A percentile compares a stretch with the other conserved stretches of the same genome.
phyloP scores from a whole-genome alignment of 2,888 invertebrate species.

The Hydropsyche betteni region DNA sequence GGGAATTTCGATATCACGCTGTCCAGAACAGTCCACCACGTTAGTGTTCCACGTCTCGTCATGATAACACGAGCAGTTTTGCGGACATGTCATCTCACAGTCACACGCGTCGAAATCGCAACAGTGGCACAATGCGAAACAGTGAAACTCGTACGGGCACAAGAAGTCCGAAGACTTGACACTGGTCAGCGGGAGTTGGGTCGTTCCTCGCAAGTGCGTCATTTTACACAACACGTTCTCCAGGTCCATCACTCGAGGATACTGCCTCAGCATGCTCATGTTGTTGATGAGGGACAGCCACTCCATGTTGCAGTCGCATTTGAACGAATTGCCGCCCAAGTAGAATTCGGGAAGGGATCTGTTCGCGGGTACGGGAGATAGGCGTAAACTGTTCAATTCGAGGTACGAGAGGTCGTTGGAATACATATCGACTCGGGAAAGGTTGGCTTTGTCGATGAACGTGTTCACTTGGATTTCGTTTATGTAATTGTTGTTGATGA shows the following conservation, averaged over 20 bases:
- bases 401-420: slow-evolving; percentile 86
- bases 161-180: slow-evolving; percentile 86
- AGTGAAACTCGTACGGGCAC: slow-evolving; percentile 91
- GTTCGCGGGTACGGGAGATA: slow-evolving; percentile 77
- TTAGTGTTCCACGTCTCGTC: slow-evolving; percentile 94
- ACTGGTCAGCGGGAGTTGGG: slow-evolving; percentile 78
- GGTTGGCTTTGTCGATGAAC: slow-evolving; percentile 83
- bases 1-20: slow-evolving; percentile 80
- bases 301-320: slow-evolving; percentile 95
- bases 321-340: slow-evolving; percentile 91
- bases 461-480: slow-evolving; percentile 84
- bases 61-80: slow-evolving; percentile 93
- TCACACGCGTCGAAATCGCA: slow-evolving; percentile 97
- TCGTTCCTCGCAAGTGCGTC: slow-evolving; percentile 83
- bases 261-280: slow-evolving; percentile 82
- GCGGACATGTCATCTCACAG: slow-evolving; percentile 96
- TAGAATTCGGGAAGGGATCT: slow-evolving; percentile 87
- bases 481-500: slow-evolving; percentile 90
- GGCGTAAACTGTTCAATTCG: slow-evolving; percentile 81
- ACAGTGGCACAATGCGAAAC: slow-evolving; percentile 94
- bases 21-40: slow-evolving; percentile 89
- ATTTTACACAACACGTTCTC: slow-evolving; percentile 89
- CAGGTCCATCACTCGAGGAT: slow-evolving; percentile 88
- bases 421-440: slow-evolving; percentile 89
- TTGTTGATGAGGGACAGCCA: slow-evolving; percentile 92